A percentile compares a stretch with the other conserved stretches of the same genome.
Conservation (phyloP, 2,888 invertebrate genomes). For the Celastrina argiolus region DNA sequence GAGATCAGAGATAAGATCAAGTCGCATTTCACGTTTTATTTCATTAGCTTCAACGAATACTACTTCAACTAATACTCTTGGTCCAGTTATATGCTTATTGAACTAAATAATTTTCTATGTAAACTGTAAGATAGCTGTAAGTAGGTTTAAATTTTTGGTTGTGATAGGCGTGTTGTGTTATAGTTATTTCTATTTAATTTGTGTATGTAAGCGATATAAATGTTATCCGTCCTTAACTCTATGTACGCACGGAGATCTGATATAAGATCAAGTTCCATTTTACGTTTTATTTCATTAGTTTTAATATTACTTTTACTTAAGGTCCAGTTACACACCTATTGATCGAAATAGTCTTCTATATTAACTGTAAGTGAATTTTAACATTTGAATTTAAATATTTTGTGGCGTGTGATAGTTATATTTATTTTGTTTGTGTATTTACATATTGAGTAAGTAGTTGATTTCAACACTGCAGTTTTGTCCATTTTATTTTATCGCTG, state of each 20-base stretch:
- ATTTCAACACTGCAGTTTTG: no score
- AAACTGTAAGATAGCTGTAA: no score
- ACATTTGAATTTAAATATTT: not conserved
- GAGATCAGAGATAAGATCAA: slow-evolving; percentile 73
- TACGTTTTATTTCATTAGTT: slow-evolving; percentile 60
- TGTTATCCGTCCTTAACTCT: slow-evolving; percentile 70
- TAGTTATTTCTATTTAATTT: not conserved
- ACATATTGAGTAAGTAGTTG: no score
- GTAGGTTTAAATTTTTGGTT: not conserved
- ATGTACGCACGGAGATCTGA: slow-evolving; percentile 72
- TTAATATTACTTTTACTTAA: slow-evolving; percentile 46
- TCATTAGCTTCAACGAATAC: slow-evolving; percentile 61
- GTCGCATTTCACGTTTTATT: slow-evolving; percentile 56
- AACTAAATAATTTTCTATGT: not conserved
- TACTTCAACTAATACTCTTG: slow-evolving; percentile 57
- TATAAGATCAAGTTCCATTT: slow-evolving; percentile 68
- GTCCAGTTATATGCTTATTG: slow-evolving; percentile 35
- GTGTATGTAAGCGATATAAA: slow-evolving; percentile 57
- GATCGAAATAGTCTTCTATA: no score
- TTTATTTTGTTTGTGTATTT: no score
- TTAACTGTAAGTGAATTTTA: not conserved
- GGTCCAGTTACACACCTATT: no score
- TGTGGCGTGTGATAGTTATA: not conserved
- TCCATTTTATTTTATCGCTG: no score
- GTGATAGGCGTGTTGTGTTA: no score